Conservation (phyloP, 2,797 vertebrate genomes). For the Tapirus indicus region DNA sequence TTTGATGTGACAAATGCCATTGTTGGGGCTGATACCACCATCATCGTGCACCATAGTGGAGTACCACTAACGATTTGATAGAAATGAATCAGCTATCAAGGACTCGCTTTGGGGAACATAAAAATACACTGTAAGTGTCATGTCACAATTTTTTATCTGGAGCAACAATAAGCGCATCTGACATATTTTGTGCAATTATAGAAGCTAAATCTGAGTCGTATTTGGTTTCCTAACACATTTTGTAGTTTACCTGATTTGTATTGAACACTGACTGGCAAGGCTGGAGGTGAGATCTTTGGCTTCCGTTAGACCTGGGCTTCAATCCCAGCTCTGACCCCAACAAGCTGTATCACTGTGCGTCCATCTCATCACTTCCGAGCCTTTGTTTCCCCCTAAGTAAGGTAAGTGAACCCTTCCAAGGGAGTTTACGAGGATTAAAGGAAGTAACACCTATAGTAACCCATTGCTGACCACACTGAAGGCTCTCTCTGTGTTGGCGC, state of each 20-base stretch:
- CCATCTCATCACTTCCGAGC: fast-evolving
- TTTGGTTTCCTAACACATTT: background rate
- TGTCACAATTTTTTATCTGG: no score
- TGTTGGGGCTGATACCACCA: fast-evolving
- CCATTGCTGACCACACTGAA: fast-evolving
- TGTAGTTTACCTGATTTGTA: background rate
- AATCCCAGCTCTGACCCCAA: no score
- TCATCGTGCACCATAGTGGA: fast-evolving
- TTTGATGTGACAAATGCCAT: fast-evolving
- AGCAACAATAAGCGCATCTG: background rate
- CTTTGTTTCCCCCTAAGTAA: background rate
- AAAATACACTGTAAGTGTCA: fast-evolving
- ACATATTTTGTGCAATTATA: background rate
- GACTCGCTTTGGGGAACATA: background rate
- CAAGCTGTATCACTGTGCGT: fast-evolving
- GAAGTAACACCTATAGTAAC: background rate
- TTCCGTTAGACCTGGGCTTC: no score
- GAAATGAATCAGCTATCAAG: fast-evolving
- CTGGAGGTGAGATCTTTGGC: background rate
- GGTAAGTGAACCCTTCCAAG: background rate
- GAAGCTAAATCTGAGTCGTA: no score
- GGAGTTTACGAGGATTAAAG: background rate
- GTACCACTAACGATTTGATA: background rate
- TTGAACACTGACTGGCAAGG: background rate
- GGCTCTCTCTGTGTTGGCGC: fast-evolving